These are phyloP conservation scores for Oxycera nigricornis DNA, from an alignment of 2,888 invertebrate genomes.

Conservation along the genomic window DNA sequence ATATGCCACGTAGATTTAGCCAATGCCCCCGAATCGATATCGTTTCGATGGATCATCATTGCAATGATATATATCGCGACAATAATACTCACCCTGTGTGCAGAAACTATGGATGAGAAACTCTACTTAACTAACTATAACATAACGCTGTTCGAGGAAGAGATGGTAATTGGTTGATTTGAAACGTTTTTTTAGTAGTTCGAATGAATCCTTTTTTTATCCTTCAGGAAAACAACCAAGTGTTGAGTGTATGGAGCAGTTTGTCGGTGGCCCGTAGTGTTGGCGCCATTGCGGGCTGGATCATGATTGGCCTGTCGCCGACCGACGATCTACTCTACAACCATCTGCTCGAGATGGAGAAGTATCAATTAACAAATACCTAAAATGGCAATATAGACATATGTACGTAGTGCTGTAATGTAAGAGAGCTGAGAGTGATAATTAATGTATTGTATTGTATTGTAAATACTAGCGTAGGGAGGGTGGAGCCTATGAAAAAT, in stretches of 20 bases:
- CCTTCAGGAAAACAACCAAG: conserved; percentile 61
- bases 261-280: conserved; percentile 65
- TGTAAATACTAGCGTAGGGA: conserved; percentile 31
- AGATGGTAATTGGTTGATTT: conserved; percentile 54
- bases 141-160: conserved; percentile 57
- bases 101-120: conserved; percentile 61
- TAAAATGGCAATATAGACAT: conserved; percentile 47
- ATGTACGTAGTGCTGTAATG: conserved; percentile 1
- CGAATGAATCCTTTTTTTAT: conserved; percentile 15
- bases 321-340: conserved; percentile 64
- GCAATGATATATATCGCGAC: conserved; percentile 63
- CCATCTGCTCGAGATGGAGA: conserved; percentile 62
- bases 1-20: conserved; percentile 60
- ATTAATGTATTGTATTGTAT: conserved; percentile 27
- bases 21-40: conserved; percentile 59
- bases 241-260: conserved; percentile 65
- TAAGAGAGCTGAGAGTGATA: conserved; percentile 27
- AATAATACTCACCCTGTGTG: conserved; percentile 61
- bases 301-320: conserved; percentile 64
- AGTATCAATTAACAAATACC: conserved; percentile 62
- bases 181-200: background rate
- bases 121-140: conserved; percentile 58
- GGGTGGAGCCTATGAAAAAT: conserved; percentile 21
- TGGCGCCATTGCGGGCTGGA: conserved; percentile 65
- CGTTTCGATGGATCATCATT: conserved; percentile 62